These are phyloP conservation scores for Sciurus carolinensis DNA, from an alignment of 2,797 vertebrate genomes.

Conservation along the genomic window DNA sequence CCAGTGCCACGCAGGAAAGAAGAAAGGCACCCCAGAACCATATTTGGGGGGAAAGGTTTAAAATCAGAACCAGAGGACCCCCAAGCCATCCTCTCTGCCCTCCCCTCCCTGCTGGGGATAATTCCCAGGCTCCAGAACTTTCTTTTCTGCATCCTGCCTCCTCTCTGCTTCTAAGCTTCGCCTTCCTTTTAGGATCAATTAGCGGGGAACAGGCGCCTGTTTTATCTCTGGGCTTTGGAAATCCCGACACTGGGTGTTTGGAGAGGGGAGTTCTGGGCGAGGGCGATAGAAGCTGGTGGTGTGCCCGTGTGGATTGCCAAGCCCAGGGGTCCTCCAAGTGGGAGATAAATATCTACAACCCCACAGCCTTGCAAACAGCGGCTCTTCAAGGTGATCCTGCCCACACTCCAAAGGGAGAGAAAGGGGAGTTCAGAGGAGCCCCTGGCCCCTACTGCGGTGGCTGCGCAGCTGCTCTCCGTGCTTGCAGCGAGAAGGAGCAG, in stretches of 20 bases:
- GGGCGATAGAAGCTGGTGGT: neutral
- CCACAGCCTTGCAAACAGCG: neutral
- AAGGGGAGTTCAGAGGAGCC: neutral
- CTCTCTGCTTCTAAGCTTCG: neutral
- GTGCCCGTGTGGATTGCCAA: neutral
- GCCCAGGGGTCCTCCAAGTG: conserved; percentile 3
- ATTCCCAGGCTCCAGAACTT: neutral
- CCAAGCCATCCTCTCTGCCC: neutral
- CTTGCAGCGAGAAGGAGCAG: neutral
- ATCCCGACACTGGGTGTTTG: neutral
- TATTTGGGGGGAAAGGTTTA: neutral
- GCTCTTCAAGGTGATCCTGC: conserved; percentile 54
- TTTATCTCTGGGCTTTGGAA: conserved; percentile 72
- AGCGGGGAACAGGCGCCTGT: neutral
- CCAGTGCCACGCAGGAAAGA: neutral
- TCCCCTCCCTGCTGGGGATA: neutral
- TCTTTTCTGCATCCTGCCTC: neutral
- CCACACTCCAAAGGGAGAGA: neutral
- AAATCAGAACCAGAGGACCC: neutral
- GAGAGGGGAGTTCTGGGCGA: neutral
- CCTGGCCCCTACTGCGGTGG: accelerated
- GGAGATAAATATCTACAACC: conserved; percentile 60
- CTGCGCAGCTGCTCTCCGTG: neutral
- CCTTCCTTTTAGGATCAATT: conserved; percentile 70
- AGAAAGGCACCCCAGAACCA: neutral